Conservation (phyloP, 92 coral and sea anemone species). For the Porites rus region DNA sequence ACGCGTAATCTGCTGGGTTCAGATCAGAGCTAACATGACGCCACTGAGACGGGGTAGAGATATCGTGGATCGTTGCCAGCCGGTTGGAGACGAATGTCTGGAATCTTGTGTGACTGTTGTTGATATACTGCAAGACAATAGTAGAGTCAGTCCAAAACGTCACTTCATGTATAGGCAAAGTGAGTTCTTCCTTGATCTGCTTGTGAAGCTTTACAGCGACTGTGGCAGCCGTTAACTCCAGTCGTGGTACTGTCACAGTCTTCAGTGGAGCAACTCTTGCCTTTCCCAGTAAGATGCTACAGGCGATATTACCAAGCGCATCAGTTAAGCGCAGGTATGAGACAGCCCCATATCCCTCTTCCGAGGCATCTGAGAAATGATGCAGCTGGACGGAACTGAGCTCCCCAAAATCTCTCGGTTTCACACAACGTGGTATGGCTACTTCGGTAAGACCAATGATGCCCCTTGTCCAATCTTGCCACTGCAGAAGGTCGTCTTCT, state of each 20-base stretch:
- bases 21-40: constrained; percentile 36
- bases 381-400: constrained; percentile 28
- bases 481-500: background rate
- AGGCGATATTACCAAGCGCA: constrained; percentile 4
- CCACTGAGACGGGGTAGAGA: constrained; percentile 50
- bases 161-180: constrained; percentile 26
- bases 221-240: constrained; percentile 45
- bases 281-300: constrained; percentile 34
- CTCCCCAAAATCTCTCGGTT: background rate
- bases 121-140: constrained; percentile 55
- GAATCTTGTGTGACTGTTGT: constrained; percentile 43
- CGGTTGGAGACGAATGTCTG: constrained; percentile 67
- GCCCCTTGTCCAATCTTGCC: constrained; percentile 12
- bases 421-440: constrained; percentile 36
- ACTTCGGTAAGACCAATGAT: constrained; percentile 16
- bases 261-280: constrained; percentile 44
- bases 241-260: constrained; percentile 26
- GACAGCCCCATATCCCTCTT: constrained; percentile 47
- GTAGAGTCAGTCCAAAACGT: constrained; percentile 41
- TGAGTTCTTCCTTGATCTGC: constrained; percentile 21
- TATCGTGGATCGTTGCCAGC: constrained; percentile 51
- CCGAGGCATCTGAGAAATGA: constrained; percentile 45
- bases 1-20: constrained; percentile 41
- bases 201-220: constrained; percentile 26
- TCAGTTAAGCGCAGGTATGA: constrained; percentile 17